phyloP scores from a whole-genome alignment of 2,797 vertebrate species.

The Sebastes vulpes region DNA sequence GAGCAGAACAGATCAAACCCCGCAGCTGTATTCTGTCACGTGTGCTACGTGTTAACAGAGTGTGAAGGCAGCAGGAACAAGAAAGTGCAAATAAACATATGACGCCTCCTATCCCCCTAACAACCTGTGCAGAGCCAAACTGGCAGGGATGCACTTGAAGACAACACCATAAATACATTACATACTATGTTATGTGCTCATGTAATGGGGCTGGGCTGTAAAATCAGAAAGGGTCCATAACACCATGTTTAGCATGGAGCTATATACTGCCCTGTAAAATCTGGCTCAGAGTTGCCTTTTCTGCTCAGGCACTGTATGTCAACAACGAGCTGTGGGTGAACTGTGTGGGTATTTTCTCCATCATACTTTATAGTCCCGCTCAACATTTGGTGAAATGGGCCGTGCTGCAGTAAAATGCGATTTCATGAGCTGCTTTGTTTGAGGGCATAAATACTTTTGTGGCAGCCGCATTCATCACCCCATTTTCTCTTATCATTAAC shows the following conservation, averaged over 20 bases:
- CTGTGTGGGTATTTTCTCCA: constrained; percentile 34
- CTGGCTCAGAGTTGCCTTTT: constrained; percentile 33
- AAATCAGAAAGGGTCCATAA: constrained; percentile 53
- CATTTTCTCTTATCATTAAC: constrained; percentile 47
- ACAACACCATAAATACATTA: constrained; percentile 30
- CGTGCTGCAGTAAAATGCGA: constrained; percentile 62
- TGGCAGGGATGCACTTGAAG: constrained; percentile 38
- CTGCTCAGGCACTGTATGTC: constrained; percentile 37
- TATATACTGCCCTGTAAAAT: constrained; percentile 55
- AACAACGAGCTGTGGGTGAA: constrained; percentile 45
- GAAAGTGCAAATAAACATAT: constrained; percentile 69
- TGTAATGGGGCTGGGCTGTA: constrained; percentile 35
- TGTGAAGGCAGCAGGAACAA: constrained; percentile 71
- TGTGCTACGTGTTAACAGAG: constrained; percentile 71
- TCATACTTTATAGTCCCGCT: constrained; percentile 56
- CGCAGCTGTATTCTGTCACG: constrained; percentile 73
- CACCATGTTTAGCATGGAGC: constrained; percentile 55
- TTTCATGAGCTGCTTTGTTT: constrained; percentile 74
- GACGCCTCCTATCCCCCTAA: constrained; percentile 46
- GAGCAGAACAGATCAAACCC: constrained; percentile 77
- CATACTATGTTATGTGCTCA: constrained; percentile 41
- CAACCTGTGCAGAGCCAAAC: constrained; percentile 30
- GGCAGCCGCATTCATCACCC: constrained; percentile 49
- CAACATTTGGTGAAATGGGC: constrained; percentile 73
- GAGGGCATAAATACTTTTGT: constrained; percentile 49